Conservation (phyloP, 2,888 invertebrate species). For the Thumatha senex region DNA sequence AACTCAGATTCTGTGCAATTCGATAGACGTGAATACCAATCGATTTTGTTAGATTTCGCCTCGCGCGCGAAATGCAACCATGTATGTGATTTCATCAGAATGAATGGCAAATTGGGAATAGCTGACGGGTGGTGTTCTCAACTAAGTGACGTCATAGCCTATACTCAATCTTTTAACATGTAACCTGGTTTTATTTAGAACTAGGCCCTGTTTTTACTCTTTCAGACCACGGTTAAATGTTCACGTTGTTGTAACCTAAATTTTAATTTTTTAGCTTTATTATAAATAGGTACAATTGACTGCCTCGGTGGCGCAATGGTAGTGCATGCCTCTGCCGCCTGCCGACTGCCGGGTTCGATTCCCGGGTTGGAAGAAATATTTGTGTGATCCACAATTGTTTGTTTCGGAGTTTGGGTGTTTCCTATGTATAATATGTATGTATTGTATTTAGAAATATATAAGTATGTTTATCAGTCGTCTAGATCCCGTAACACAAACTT, state of each 20-base stretch:
- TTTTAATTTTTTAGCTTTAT: not conserved
- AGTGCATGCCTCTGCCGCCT: too few species aligned
- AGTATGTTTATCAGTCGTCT: too few species aligned
- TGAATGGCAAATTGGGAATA: constrained; percentile 10
- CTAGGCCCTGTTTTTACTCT: not conserved
- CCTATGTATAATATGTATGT: too few species aligned
- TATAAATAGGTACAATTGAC: not conserved
- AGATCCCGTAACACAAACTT: too few species aligned
- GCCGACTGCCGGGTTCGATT: too few species aligned
- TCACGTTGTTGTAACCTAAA: not conserved
- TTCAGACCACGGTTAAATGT: not conserved
- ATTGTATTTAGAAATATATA: too few species aligned
- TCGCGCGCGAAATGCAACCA: constrained; percentile 19
- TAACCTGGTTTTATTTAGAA: not conserved
- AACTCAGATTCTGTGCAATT: constrained; percentile 11
- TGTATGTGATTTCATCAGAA: constrained; percentile 18
- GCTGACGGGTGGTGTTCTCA: not conserved
- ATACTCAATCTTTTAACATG: too few species aligned
- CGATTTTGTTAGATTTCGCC: constrained; percentile 16
- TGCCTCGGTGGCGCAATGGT: too few species aligned
- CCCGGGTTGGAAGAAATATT: too few species aligned
- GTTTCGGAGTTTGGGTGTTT: too few species aligned
- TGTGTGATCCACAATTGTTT: too few species aligned
- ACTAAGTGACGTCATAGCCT: not conserved
- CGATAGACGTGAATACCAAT: constrained; percentile 1